These are phyloP conservation scores for Caenorhabditis sulstoni DNA, from an alignment of 2,888 invertebrate species.

Conservation along the genomic window DNA sequence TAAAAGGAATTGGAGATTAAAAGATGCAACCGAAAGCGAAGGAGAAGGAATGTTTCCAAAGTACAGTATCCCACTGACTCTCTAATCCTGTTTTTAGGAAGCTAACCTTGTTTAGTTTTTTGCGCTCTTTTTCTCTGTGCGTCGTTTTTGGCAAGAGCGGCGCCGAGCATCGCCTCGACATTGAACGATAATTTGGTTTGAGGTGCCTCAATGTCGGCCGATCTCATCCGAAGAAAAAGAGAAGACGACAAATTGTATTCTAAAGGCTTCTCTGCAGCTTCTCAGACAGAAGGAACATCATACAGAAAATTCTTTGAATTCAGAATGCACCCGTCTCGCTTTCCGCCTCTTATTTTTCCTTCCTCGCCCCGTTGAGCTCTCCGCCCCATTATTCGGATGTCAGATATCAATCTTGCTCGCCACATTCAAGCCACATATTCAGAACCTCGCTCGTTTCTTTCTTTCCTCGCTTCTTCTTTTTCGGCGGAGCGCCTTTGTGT, in stretches of 20 bases:
- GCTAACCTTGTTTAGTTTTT: slow-evolving; percentile 58
- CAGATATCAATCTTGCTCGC: slow-evolving; percentile 30
- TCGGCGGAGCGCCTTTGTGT: slow-evolving; percentile 33
- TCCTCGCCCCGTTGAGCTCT: slow-evolving; percentile 7
- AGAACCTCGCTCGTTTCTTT: slow-evolving; percentile 13
- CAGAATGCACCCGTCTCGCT: slow-evolving; percentile 9
- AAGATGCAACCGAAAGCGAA: slow-evolving; percentile 15
- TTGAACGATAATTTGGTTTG: slow-evolving; percentile 59
- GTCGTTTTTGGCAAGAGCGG: slow-evolving; percentile 1
- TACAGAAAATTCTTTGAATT: slow-evolving; percentile 32
- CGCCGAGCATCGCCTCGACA: slow-evolving; percentile 42
- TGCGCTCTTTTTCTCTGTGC: slow-evolving; percentile 40
- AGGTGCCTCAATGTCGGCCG: slow-evolving; percentile 54
- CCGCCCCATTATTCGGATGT: slow-evolving; percentile 22
- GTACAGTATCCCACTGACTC: slow-evolving; percentile 48
- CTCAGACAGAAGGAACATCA: slow-evolving; percentile 19
- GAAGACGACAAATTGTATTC: slow-evolving; percentile 8
- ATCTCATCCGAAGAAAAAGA: slow-evolving; percentile 9
- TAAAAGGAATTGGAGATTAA: slow-evolving; percentile 7
- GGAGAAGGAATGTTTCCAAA: slow-evolving; percentile 14
- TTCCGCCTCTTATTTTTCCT: not conserved
- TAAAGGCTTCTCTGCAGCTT: not conserved
- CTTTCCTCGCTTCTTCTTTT: slow-evolving; percentile 1
- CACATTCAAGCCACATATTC: slow-evolving; percentile 12
- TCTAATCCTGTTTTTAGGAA: slow-evolving; percentile 43